Evolutionary conservation across 2,797 vertebrate species (phyloP).

Genomic region (Eospalax fontanierii): DNA sequence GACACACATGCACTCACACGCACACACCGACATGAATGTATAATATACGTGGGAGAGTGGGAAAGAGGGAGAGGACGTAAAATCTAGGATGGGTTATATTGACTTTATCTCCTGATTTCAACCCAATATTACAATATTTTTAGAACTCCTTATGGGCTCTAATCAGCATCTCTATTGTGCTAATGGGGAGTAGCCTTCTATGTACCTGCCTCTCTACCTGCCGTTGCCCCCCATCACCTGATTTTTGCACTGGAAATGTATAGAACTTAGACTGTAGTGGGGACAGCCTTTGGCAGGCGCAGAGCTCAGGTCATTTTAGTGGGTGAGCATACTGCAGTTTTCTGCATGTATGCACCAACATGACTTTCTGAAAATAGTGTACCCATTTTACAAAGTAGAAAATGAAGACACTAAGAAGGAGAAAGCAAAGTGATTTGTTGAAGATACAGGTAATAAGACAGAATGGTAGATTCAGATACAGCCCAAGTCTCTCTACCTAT

Average conservation of each 20-base stretch:
- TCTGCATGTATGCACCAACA: background rate
- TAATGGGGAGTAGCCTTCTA: background rate
- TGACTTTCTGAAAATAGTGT: background rate
- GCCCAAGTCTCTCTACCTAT: background rate
- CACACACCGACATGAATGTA: background rate
- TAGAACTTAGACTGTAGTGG: background rate
- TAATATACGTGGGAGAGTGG: background rate
- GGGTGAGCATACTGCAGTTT: background rate
- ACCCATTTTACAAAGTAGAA: slow-evolving; percentile 55
- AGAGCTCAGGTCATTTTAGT: background rate
- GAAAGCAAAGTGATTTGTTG: background rate
- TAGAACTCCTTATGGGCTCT: background rate
- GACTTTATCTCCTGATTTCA: background rate
- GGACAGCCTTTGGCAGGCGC: background rate
- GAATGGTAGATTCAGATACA: background rate
- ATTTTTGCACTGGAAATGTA: background rate
- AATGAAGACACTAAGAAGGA: background rate
- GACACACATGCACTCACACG: background rate
- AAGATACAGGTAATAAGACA: background rate
- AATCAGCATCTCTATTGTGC: background rate
- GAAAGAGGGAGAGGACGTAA: background rate
- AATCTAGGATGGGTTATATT: background rate
- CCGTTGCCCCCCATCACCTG: background rate
- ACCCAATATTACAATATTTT: background rate
- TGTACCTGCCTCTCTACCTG: background rate